phyloP scores from a whole-genome alignment of 2,113 vertebrate genomes.

The Heterotis niloticus region DNA sequence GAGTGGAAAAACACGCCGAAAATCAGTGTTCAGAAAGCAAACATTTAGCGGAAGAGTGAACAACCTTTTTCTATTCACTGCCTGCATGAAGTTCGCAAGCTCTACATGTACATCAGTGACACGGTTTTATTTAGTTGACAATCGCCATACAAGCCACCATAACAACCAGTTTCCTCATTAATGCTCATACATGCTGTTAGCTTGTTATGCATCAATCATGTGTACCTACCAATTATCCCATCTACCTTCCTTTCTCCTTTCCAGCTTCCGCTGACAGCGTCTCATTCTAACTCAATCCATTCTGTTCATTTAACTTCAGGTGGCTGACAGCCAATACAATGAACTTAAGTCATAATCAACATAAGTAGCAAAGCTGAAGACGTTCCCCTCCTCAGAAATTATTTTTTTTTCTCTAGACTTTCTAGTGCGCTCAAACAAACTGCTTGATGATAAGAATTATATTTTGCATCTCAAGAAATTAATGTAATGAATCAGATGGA shows the following conservation, averaged over 20 bases:
- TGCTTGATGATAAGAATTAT: neutral
- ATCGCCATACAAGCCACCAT: constrained; percentile 2
- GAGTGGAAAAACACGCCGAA: too few relatives aligned
- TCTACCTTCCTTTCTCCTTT: neutral
- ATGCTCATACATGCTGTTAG: neutral
- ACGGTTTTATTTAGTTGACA: neutral
- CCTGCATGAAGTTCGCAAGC: too few relatives aligned
- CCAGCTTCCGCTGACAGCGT: neutral
- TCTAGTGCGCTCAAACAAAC: neutral
- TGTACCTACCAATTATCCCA: neutral
- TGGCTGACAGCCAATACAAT: constrained; percentile 1
- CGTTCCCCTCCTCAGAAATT: neutral
- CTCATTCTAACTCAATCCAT: neutral
- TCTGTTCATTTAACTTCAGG: neutral
- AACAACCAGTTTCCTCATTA: constrained; percentile 13
- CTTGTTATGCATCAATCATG: neutral
- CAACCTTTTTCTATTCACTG: too few relatives aligned
- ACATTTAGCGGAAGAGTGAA: too few relatives aligned
- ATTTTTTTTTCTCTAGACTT: neutral
- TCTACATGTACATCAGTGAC: too few relatives aligned
- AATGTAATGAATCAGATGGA: neutral
- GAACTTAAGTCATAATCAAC: neutral
- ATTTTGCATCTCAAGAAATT: neutral
- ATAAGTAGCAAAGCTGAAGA: neutral
- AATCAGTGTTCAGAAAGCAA: too few relatives aligned